Conservation (phyloP, 2,888 invertebrate species). For the Tipula helvola region DNA sequence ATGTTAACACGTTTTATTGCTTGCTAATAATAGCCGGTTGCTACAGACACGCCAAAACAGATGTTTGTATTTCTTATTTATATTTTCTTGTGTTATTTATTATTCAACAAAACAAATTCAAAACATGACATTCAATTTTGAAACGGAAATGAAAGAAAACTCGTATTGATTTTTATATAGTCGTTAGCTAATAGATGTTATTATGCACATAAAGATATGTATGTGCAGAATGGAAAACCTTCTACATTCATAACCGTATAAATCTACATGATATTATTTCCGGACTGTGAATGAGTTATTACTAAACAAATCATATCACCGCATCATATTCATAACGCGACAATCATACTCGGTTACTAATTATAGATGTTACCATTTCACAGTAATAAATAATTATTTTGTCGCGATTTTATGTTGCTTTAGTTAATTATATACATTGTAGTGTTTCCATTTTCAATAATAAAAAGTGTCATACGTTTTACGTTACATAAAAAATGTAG, state of each 20-base stretch:
- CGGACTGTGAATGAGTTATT: neutral
- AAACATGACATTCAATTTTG: neutral
- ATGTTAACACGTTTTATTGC: neutral
- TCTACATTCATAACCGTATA: neutral
- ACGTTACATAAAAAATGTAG: neutral
- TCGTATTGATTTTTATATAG: neutral
- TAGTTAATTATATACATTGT: neutral
- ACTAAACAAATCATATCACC: neutral
- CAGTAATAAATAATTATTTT: neutral
- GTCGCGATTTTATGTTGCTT: neutral
- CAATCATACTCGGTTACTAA: neutral
- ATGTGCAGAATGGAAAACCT: neutral
- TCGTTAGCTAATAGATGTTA: neutral
- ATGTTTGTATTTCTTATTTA: neutral
- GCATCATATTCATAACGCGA: neutral
- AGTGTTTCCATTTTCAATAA: neutral
- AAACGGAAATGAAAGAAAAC: neutral
- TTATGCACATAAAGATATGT: neutral
- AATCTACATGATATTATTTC: neutral
- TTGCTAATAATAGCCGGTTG: conserved; percentile 4
- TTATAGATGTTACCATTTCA: neutral
- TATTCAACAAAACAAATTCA: neutral
- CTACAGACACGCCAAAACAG: neutral
- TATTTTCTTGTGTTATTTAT: neutral
- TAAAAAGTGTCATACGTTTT: neutral